Base-by-base conservation (phyloP, 1,140 invertebrate species). In the Drosophila tsacasi region DNA sequence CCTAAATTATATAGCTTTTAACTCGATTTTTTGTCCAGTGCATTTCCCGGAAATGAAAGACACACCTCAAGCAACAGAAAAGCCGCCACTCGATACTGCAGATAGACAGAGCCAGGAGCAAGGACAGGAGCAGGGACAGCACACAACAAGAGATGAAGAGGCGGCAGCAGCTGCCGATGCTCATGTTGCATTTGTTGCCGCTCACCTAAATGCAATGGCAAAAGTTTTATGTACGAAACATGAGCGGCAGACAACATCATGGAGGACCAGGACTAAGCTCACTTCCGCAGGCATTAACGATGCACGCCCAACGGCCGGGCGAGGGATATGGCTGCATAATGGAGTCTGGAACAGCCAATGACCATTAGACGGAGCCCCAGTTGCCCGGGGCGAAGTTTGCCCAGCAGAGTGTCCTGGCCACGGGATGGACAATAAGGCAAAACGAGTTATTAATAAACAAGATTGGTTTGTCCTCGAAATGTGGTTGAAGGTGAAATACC, bases 371-470 rank as follows among this genome's bases (percentile, higher is more conserved):
- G 65, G 25, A 58, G 72, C 69, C 77, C 76, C 76, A 81, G 60
- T 84, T 54, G 85, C 84, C 85, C 57, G 77, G 73, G 74, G 84
- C 84, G 15, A 50, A 72, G 58, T 71, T 66, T 72, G 55, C 9
- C 42, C 19, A 49, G 44, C 44, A 10, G 55, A 74, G 67, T 73
- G 57, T 74, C 57, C 46, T 62, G 66, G 32, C 64, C 79, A 82
- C 68, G 46, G 66, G 57, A 84, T 62, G 68, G 47, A 80, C 82
- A 85, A 83, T 75, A 75, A 68, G 74, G 73, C 74, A 79, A 81
- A 79, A 76, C 78, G 78, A 84, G 85, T 81, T 89, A 90, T 86
- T 87, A 83, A 89, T 87, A 89, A 84, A 89, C 81, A 89, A 69
- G 80, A 73, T 81, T 55, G 61, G 50, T 63, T 17, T 49, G 39